Evolutionary conservation across 2,113 vertebrate species (phyloP).

Genomic region (Corvus hawaiiensis): DNA sequence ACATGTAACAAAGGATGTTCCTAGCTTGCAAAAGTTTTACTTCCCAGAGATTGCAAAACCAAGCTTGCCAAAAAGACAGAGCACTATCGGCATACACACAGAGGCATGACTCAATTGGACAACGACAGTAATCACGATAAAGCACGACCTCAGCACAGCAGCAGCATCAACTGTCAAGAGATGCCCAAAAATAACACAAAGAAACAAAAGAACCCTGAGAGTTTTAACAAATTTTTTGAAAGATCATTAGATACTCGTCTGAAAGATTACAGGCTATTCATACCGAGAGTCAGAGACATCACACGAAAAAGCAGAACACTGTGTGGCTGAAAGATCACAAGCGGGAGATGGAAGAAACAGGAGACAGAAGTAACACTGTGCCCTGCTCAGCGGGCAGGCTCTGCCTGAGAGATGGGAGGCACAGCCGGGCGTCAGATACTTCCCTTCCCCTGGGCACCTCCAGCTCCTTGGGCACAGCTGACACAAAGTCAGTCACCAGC

Average conservation of each 20-base stretch:
- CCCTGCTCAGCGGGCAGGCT: neutral
- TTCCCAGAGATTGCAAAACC: neutral
- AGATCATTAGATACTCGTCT: neutral
- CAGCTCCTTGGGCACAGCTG: neutral
- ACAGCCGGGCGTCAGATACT: neutral
- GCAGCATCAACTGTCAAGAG: neutral
- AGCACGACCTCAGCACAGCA: neutral
- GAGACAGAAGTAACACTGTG: neutral
- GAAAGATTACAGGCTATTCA: neutral
- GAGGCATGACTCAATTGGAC: rapidly evolving
- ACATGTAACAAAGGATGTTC: neutral
- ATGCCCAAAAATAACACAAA: neutral
- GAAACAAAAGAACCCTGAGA: neutral
- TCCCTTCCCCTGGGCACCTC: neutral
- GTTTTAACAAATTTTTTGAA: neutral
- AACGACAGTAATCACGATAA: neutral
- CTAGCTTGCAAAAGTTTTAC: neutral
- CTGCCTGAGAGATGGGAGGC: neutral
- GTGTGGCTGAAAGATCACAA: neutral
- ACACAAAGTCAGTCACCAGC: rapidly evolving
- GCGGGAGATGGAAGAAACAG: neutral
- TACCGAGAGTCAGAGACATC: neutral
- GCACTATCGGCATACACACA: neutral
- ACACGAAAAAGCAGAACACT: neutral
- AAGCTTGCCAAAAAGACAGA: neutral